Evolutionary conservation across 1,140 invertebrate genomes (phyloP), one percentile per base, ranked within the genome.

Genomic region (Dendrolimus punctatus): DNA sequence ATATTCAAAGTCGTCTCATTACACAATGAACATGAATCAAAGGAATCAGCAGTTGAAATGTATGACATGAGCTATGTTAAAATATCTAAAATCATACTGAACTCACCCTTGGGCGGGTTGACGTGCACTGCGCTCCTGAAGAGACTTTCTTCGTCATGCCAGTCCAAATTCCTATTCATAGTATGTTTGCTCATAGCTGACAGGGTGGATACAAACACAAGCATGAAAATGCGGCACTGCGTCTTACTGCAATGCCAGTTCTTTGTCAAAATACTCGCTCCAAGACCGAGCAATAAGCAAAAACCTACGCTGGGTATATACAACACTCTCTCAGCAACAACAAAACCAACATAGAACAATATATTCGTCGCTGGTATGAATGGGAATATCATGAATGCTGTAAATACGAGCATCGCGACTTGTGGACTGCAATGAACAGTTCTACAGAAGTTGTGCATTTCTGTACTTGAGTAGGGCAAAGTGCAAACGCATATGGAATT

Each of bases 61-160:
- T 23, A 3, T 23, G 23, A 23, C 3, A 23, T 23, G 23, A 23
- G 6, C 39, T 37, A 7, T 38, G 9, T 6, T 38, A 38, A 37
- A 38, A 8, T 38, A 7, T 38, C 37, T 37, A 23, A 38, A 38
- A 48, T 38, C 38, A 48, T 8, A 48, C 8, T n/a, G 54, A 53
- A 76, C 89, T 91, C 87, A 98, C 97, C 96, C 95, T 99, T 99
- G n/a, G 98, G 96, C 53, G 98, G 97, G 88, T 99, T 99, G 62
- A 99, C 92, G 49, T 90, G 82, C 49, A 99, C 90, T 6, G 97
- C 98, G 44, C 97, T 96, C 64, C 92, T 88, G 84, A 98, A 99
- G 2, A 99, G 90, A 58, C 92, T 93, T 87, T 99, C 98, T 85
- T 99, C 98, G 60, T 96, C 93, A 51, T 89, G 86, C 98, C 98